These are phyloP conservation scores for Protobothrops mucrosquamatus DNA, from an alignment of 2,113 vertebrate species.

Conservation along the genomic window DNA sequence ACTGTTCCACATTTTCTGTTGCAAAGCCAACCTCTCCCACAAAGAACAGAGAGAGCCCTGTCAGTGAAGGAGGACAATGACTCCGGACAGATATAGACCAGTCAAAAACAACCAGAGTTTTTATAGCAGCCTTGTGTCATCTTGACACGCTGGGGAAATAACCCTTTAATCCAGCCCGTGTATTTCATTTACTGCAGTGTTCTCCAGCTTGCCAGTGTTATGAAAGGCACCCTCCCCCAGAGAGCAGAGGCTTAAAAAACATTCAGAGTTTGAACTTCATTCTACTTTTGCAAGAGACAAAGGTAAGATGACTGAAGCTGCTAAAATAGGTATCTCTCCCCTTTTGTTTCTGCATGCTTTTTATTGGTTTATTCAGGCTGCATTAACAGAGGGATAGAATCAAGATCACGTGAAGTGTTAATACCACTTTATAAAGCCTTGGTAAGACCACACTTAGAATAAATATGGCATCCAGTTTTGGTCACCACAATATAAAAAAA, in stretches of 20 bases:
- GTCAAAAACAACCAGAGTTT: conserved; percentile 63
- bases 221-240: conserved; percentile 78
- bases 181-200: conserved; percentile 89
- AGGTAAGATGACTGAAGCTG: conserved; percentile 65
- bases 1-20: accelerated
- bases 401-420: too few relatives aligned
- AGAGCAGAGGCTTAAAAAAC: conserved; percentile 76
- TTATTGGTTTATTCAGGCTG: neutral
- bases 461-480: too few relatives aligned
- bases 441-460: too few relatives aligned
- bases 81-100: conserved; percentile 62
- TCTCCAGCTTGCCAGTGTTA: conserved; percentile 83
- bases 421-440: too few relatives aligned
- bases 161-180: conserved; percentile 90
- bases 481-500: too few relatives aligned
- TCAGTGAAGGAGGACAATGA: conserved; percentile 39
- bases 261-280: conserved; percentile 73
- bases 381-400: too few relatives aligned
- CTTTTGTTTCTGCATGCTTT: conserved; percentile 36
- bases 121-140: conserved; percentile 65
- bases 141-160: conserved; percentile 86
- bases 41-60: neutral
- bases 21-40: conserved; percentile 33
- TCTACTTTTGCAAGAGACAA: conserved; percentile 61
- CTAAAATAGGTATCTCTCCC: conserved; percentile 68